Percentiles rank a stretch among this genome's conserved stretches.
phyloP scores from a whole-genome alignment of 2,797 vertebrate genomes.

The Betta splendens region DNA sequence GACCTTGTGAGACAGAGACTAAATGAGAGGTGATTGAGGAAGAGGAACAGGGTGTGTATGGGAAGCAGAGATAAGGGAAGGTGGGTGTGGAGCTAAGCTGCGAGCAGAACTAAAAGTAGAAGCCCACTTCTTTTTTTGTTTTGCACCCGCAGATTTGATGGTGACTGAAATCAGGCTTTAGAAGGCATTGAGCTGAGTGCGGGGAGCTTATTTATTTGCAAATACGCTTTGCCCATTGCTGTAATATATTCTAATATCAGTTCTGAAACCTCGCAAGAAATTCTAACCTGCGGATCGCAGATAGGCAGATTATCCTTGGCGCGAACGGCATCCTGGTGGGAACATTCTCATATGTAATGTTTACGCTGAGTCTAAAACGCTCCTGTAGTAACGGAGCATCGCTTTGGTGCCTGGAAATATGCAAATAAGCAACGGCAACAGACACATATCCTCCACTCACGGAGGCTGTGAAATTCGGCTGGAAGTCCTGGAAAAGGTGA shows the following conservation, averaged over 20 bases:
- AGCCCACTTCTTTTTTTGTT: constrained; percentile 23
- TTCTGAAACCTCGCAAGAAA: constrained; percentile 9
- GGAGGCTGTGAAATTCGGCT: background rate
- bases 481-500: background rate
- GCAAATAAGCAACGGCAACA: background rate
- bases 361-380: background rate
- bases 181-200: constrained; percentile 15
- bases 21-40: constrained; percentile 57
- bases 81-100: constrained; percentile 12
- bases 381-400: background rate
- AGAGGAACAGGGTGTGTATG: constrained; percentile 25
- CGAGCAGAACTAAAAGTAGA: constrained; percentile 1
- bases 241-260: constrained; percentile 22
- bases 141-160: constrained; percentile 12
- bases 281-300: constrained; percentile 17
- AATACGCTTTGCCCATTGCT: constrained; percentile 14
- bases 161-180: constrained; percentile 26
- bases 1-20: constrained; percentile 54
- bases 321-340: constrained; percentile 16
- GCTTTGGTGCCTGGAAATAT: background rate
- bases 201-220: constrained; percentile 17
- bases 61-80: constrained; percentile 37
- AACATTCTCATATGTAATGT: constrained; percentile 9
- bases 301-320: constrained; percentile 5
- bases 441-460: background rate